A percentile compares a stretch with the other conserved stretches of the same genome.
Evolutionary conservation across 2,797 vertebrate genomes (phyloP).

Genomic region (Enteromius afrohamiltoni): DNA sequence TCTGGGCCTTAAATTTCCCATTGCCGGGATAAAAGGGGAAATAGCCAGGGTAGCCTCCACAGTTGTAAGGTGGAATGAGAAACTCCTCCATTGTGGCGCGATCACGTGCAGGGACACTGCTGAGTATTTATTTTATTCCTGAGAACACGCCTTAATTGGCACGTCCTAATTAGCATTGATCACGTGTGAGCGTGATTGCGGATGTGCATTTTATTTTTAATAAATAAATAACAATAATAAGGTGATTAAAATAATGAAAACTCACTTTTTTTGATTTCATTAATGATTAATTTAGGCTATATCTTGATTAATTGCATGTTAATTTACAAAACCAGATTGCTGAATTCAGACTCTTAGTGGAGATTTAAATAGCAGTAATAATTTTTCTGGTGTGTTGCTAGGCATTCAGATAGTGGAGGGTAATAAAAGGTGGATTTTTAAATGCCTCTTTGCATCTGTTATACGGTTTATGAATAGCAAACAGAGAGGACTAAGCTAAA

Average conservation of each 20-base stretch:
- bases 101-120: neutral
- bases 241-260: neutral
- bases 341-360: neutral
- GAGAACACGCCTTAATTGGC: constrained; percentile 7
- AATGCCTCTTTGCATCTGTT: constrained; percentile 9
- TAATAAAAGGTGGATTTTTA: constrained; percentile 10
- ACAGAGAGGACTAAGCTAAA: constrained; percentile 9
- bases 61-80: constrained; percentile 69
- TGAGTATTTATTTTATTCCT: constrained; percentile 32
- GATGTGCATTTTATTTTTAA: neutral
- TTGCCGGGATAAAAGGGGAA: constrained; percentile 63
- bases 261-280: neutral
- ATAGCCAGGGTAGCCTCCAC: constrained; percentile 67
- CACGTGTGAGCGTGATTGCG: too few relatives aligned
- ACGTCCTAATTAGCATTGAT: constrained; percentile 10
- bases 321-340: neutral
- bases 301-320: neutral
- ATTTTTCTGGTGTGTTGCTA: constrained; percentile 10
- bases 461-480: constrained; percentile 19
- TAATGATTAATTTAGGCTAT: neutral
- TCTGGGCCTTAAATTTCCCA: constrained; percentile 61
- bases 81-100: constrained; percentile 83
- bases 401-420: neutral
- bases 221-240: neutral
- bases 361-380: neutral